Evolutionary conservation across 2,113 vertebrate species (phyloP).

Genomic region (Brachypodius melanocephalos): DNA sequence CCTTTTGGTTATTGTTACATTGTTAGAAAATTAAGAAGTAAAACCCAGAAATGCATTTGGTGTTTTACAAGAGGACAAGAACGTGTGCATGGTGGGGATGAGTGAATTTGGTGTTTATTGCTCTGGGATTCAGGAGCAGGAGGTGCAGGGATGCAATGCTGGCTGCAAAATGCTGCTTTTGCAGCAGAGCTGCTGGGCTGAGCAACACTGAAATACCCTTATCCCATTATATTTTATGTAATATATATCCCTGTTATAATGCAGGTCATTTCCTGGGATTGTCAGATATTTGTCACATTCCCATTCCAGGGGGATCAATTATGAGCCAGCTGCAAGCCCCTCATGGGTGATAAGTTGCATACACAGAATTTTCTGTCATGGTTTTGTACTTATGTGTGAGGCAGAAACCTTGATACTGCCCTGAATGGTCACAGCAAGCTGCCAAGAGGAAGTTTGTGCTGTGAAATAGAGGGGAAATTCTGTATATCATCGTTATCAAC

Average conservation of each 20-base stretch:
- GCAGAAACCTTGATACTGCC: not conserved
- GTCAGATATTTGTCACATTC: not conserved
- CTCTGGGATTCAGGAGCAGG: not conserved
- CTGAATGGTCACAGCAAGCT: not conserved
- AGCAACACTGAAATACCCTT: fast-evolving
- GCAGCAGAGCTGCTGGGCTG: not conserved
- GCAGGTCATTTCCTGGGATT: not conserved
- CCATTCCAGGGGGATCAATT: not conserved
- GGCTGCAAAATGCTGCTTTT: not conserved
- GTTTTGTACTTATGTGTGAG: not conserved
- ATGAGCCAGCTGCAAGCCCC: not conserved
- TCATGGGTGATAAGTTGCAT: not conserved
- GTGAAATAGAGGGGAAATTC: not conserved
- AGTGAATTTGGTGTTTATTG: not conserved
- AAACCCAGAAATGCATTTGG: too few species aligned
- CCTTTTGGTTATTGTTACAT: too few species aligned
- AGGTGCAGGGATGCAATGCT: too few species aligned
- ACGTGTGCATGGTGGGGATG: too few species aligned
- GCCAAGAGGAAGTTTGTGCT: not conserved
- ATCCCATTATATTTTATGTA: not conserved
- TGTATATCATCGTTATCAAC: not conserved
- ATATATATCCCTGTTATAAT: not conserved
- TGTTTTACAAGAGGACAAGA: too few species aligned
- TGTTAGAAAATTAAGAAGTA: too few species aligned
- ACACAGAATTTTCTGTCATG: not conserved